A percentile compares a stretch with the other conserved stretches of the same genome.
These are phyloP conservation scores for Diphyllodes magnificus DNA, from an alignment of 2,113 vertebrate genomes.

Conservation along the genomic window DNA sequence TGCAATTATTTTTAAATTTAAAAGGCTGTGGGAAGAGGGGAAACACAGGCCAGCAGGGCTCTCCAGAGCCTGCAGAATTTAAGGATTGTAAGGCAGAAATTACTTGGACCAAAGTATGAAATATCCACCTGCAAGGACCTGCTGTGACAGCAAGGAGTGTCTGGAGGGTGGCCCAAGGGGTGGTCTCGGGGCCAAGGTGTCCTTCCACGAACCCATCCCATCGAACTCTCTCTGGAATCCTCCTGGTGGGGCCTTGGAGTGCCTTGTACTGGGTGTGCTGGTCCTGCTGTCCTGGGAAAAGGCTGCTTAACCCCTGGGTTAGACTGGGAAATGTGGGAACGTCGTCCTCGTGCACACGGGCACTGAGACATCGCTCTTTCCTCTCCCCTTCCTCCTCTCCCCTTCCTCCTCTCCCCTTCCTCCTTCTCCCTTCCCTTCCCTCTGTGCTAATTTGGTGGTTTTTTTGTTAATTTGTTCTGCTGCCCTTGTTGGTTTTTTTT, in stretches of 20 bases:
- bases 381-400: background rate
- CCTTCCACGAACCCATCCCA: background rate
- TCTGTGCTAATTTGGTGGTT: too few species aligned
- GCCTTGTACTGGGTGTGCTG: background rate
- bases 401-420: too few species aligned
- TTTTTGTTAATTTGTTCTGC: constrained; percentile 6
- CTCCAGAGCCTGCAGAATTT: background rate
- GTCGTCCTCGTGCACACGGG: background rate
- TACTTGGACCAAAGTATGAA: background rate
- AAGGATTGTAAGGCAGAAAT: background rate
- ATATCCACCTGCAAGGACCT: background rate
- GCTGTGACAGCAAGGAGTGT: background rate
- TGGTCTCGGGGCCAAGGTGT: background rate
- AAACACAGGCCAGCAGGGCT: background rate
- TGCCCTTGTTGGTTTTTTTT: background rate
- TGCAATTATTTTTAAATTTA: background rate
- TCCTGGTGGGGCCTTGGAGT: background rate
- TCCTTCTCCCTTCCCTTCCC: background rate
- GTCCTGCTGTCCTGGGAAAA: background rate
- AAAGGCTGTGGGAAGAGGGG: background rate
- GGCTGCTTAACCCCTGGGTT: background rate
- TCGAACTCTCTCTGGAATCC: background rate
- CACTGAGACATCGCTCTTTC: background rate
- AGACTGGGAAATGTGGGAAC: background rate
- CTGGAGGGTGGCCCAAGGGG: background rate